These are phyloP conservation scores for Myocastor coypus DNA, from an alignment of 2,113 vertebrate species.

Conservation along the genomic window DNA sequence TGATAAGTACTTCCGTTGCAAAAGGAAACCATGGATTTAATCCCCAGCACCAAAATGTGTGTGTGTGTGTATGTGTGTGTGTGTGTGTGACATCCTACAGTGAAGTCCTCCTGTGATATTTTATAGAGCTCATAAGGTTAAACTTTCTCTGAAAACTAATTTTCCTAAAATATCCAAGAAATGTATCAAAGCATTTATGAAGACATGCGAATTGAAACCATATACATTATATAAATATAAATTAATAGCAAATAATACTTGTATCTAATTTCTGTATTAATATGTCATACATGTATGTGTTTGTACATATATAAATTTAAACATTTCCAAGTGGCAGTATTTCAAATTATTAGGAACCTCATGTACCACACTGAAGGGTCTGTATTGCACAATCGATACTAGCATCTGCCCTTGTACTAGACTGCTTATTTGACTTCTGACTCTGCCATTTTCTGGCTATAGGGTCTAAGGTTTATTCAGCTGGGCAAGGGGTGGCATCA, in stretches of 20 bases:
- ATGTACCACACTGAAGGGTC: neutral
- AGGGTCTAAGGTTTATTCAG: neutral
- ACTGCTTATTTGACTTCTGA: neutral
- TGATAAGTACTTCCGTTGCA: neutral
- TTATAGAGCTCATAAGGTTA: neutral
- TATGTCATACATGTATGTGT: neutral
- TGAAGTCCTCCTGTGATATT: neutral
- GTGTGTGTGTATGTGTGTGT: too few relatives aligned
- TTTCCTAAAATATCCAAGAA: neutral
- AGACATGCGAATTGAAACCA: neutral
- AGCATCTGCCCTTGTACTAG: rapidly evolving
- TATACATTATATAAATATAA: conserved; percentile 13
- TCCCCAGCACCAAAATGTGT: neutral
- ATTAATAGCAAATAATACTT: neutral
- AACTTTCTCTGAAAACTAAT: conserved; percentile 18
- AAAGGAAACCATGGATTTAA: neutral
- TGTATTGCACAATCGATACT: neutral
- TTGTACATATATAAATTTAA: neutral
- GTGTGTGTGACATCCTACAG: neutral
- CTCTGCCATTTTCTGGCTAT: neutral
- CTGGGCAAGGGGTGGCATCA: neutral
- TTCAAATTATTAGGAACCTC: neutral
- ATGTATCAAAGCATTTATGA: neutral
- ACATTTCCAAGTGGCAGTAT: neutral
- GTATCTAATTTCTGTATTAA: neutral